A percentile compares a stretch with the other conserved stretches of the same genome.
Conservation (phyloP, 2,113 vertebrate genomes). For the Centropristis striata region DNA sequence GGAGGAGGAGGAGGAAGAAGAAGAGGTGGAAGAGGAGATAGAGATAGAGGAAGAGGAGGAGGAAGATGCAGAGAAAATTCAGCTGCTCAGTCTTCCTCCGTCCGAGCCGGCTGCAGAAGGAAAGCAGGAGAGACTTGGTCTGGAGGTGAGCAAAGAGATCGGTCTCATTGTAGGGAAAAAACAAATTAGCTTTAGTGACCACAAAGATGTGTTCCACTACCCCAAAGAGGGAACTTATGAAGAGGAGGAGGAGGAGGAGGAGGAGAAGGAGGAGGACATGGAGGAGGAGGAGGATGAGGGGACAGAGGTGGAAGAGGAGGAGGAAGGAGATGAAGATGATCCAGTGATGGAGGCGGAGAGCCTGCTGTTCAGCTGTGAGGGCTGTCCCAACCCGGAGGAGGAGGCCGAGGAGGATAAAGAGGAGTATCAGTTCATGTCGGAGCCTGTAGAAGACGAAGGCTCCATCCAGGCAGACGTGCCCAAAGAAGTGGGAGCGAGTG, state of each 20-base stretch:
- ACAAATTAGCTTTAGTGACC: constrained; percentile 72
- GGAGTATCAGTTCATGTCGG: constrained; percentile 59
- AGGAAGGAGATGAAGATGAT: constrained; percentile 69
- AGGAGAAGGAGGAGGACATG: constrained; percentile 36
- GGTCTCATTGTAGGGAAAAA: constrained; percentile 47
- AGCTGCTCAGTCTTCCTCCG: constrained; percentile 59
- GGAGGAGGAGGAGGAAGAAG: background rate
- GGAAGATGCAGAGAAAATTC: constrained; percentile 64
- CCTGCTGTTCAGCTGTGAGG: constrained; percentile 83
- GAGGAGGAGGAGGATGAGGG: constrained; percentile 47
- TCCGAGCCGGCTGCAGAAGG: background rate
- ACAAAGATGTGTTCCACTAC: constrained; percentile 74
- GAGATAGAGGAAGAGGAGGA: constrained; percentile 56
- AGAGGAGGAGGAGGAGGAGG: constrained; percentile 70
- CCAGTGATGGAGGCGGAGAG: constrained; percentile 92
- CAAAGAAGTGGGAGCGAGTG: constrained; percentile 60
- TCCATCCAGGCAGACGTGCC: constrained; percentile 17
- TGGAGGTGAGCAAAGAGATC: constrained; percentile 62
- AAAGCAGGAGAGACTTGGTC: constrained; percentile 59
- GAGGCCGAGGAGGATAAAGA: constrained; percentile 63
- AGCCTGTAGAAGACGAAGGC: constrained; percentile 43
- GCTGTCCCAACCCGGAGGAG: constrained; percentile 85
- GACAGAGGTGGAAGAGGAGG: constrained; percentile 54
- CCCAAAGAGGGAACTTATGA: constrained; percentile 74
- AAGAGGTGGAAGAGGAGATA: constrained; percentile 44